Evolutionary conservation across 92 coral and sea anemone species (phyloP).

Genomic region (Porites lobata): DNA sequence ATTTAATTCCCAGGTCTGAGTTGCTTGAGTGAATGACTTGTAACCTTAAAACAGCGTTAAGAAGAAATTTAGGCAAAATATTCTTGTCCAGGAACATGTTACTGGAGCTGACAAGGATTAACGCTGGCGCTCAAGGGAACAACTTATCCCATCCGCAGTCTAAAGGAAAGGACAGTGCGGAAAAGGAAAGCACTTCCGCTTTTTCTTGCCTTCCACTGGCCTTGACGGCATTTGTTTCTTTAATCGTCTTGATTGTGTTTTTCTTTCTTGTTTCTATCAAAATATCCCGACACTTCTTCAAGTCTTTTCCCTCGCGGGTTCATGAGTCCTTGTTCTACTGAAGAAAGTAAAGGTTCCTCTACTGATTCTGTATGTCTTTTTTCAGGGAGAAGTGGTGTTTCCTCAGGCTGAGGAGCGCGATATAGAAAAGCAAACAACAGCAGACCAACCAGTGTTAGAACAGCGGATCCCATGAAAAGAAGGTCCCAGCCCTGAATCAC

Average conservation of each 20-base stretch:
- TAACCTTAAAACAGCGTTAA: no score
- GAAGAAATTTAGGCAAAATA: no score
- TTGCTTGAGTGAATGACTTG: no score
- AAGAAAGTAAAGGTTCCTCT: constrained; percentile 2
- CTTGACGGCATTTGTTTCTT: background rate
- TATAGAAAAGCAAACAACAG: constrained; percentile 58
- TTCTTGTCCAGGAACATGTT: no score
- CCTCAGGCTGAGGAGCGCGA: constrained; percentile 69
- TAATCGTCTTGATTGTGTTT: background rate
- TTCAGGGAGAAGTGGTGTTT: constrained; percentile 56
- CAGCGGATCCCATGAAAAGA: constrained; percentile 61
- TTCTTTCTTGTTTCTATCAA: background rate
- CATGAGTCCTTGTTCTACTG: constrained; percentile 30
- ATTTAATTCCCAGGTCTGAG: no score
- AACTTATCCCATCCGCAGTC: no score
- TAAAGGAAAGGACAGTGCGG: background rate
- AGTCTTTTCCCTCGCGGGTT: constrained; percentile 16
- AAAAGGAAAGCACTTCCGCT: background rate
- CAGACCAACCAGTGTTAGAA: constrained; percentile 51
- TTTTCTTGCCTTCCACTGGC: background rate
- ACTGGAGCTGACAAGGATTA: no score
- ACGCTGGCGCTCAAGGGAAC: no score
- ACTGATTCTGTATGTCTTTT: constrained; percentile 1
- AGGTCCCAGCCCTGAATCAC: constrained; percentile 78
- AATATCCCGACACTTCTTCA: constrained; percentile 21